Evolutionary conservation across 2,888 invertebrate species (phyloP), one percentile per base, ranked within the genome.

Genomic region (Xanthorhoe designata): DNA sequence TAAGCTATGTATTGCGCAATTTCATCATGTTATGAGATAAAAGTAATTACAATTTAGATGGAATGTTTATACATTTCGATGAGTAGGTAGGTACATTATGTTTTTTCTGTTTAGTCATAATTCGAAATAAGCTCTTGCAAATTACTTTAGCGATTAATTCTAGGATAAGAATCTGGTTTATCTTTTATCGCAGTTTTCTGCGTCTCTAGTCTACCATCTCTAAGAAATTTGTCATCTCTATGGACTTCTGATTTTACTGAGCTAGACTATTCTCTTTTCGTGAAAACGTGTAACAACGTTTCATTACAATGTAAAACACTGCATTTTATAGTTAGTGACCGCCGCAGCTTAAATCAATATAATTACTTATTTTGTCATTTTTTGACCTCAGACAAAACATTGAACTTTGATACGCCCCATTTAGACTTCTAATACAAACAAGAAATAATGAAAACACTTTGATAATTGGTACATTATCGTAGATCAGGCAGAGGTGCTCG

Each of bases 391-490:
- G 13, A 4, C 38, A 47, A 47, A 17, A 17, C 47, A 47, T 47
- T 47, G 47, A 47, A 17, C 47, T 47, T 15, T 6, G 8, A 17
- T 10, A 42, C 38, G 38, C 15, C 15, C 47, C 47, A 17, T 6
- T 13, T 8, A 5, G 47, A 15, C 3, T 7, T 47, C 1, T 24
- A 24, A 24, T 17, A 17, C 17, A 47, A 17, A 45, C 42, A 42
- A 42, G 1, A 8, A 45, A 45, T 2, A 0, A 15, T n/a, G 42
- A 10, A 45, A 45, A n/a, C 15, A 45, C 24, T 1, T 45, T 45
- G 4, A 15, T 45, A 45, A 15, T 49, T 32, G n/a, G 32, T 47
- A 58, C 18, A 57, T 47, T 47, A 57, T 10, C 29, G 32, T 24
- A 24, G 5, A 29, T 35, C 35, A 18, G 9, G 10, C 10, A 38